These are phyloP conservation scores for Heliconius hortense DNA, from an alignment of 2,888 invertebrate species.

Conservation along the genomic window DNA sequence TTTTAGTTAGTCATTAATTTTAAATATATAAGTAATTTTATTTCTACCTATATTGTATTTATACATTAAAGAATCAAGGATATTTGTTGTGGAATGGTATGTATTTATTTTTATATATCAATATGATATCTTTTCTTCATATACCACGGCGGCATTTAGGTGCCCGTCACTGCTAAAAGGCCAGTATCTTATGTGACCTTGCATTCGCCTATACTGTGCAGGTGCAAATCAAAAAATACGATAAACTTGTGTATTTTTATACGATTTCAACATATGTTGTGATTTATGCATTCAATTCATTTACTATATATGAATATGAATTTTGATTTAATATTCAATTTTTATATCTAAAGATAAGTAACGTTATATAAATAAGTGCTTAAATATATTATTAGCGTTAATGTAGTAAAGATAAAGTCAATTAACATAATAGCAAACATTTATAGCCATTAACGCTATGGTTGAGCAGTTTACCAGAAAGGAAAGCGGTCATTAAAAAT, in stretches of 20 bases:
- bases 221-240: constrained; percentile 55
- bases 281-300: not conserved
- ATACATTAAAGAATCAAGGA: not conserved
- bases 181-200: constrained; percentile 64
- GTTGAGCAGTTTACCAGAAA: constrained; percentile 2
- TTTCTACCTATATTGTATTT: not conserved
- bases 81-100: not conserved
- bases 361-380: constrained; percentile 11
- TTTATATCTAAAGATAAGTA: not conserved
- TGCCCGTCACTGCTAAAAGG: constrained; percentile 73
- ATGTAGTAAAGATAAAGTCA: constrained; percentile 2
- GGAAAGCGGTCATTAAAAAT: constrained; percentile 16
- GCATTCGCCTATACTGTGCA: constrained; percentile 59
- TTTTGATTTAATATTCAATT: not conserved
- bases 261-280: not conserved
- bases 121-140: constrained; percentile 23
- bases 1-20: not conserved
- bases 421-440: constrained; percentile 12
- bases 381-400: not conserved
- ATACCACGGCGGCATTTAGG: constrained; percentile 43
- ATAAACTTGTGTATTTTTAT: constrained; percentile 31
- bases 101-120: constrained; percentile 8
- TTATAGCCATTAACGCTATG: constrained; percentile 16
- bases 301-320: not conserved
- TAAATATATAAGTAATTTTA: not conserved